Conservation (phyloP, 2,113 vertebrate genomes). For the Rhea pennata region DNA sequence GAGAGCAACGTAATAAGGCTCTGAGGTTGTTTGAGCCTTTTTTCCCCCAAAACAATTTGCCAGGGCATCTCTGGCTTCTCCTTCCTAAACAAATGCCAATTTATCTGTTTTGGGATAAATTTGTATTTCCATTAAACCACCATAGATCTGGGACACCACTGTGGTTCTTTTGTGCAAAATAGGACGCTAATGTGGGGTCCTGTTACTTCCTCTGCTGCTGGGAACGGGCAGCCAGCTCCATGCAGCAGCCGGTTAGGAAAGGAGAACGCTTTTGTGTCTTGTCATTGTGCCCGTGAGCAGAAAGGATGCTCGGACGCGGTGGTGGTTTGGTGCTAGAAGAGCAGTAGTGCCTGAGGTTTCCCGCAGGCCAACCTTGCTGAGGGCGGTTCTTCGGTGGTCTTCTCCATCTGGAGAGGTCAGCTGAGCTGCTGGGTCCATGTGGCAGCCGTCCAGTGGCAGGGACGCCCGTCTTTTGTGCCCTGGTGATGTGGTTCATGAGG, state of each 20-base stretch:
- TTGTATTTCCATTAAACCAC: neutral
- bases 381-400: neutral
- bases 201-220: constrained; percentile 47
- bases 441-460: neutral
- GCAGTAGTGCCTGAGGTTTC: neutral
- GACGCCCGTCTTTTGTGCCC: neutral
- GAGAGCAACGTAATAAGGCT: neutral
- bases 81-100: neutral
- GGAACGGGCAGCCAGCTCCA: neutral
- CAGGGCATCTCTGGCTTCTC: neutral
- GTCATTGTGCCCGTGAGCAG: neutral
- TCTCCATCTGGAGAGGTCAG: neutral
- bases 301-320: neutral
- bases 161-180: neutral
- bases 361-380: neutral
- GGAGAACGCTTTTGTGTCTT: neutral
- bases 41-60: neutral
- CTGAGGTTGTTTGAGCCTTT: neutral
- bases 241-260: neutral
- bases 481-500: neutral
- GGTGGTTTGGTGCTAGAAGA: neutral
- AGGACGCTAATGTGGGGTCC: neutral
- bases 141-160: neutral
- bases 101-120: neutral
- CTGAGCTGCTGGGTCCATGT: neutral